A percentile compares a stretch with the other conserved stretches of the same genome.
Conservation (phyloP, 2,888 invertebrate genomes). For the Xestia xanthographa region DNA sequence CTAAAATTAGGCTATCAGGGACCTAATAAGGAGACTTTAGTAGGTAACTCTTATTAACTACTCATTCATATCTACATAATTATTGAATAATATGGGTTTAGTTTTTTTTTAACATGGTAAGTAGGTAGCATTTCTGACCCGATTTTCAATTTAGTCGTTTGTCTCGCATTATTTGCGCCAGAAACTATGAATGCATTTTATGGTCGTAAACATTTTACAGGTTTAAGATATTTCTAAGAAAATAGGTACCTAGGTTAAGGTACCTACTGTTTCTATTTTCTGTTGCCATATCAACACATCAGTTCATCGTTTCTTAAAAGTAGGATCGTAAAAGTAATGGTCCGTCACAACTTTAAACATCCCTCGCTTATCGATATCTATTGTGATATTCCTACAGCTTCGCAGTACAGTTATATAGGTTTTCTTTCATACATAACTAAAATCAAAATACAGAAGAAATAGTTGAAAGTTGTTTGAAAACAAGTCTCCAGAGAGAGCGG, state of each 20-base stretch:
- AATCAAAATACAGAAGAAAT: neutral
- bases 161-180: neutral
- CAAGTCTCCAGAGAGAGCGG: neutral
- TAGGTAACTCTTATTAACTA: too few relatives aligned
- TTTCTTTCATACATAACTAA: neutral
- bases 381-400: neutral
- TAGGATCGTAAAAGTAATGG: conserved; percentile 29
- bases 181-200: neutral
- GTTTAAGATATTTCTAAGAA: neutral
- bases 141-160: neutral
- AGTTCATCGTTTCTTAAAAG: conserved; percentile 19
- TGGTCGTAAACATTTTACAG: neutral
- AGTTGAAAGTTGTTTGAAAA: neutral
- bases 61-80: too few relatives aligned
- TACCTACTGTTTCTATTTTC: neutral
- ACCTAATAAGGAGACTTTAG: too few relatives aligned
- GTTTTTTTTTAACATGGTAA: too few relatives aligned
- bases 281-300: conserved; percentile 11
- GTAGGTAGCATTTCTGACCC: neutral
- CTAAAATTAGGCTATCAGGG: neutral
- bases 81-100: too few relatives aligned
- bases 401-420: neutral
- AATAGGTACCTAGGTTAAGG: neutral
- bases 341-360: conserved; percentile 20
- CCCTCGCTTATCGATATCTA: conserved; percentile 3